phyloP scores from a whole-genome alignment of 2,888 invertebrate species.

The Sipha maydis region DNA sequence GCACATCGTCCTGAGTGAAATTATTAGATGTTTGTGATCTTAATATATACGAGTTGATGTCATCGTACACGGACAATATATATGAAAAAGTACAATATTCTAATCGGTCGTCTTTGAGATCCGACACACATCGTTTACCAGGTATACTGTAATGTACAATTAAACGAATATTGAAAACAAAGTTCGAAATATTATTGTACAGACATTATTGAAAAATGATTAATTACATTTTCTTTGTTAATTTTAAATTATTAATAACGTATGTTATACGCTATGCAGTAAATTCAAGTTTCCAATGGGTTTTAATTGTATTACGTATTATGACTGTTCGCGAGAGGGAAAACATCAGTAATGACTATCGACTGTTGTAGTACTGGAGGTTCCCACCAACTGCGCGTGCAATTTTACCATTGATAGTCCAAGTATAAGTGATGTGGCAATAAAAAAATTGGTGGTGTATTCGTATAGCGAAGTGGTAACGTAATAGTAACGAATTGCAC shows the following conservation, averaged over 20 bases:
- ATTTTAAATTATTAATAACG: too few species aligned
- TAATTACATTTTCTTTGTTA: too few species aligned
- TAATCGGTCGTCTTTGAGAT: neutral
- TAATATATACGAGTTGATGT: neutral
- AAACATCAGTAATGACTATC: neutral
- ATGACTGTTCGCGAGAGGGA: neutral
- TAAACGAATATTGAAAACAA: neutral
- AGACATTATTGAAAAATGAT: too few species aligned
- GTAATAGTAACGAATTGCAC: neutral
- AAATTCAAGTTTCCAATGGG: neutral
- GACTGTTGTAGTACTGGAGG: neutral
- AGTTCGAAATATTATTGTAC: neutral
- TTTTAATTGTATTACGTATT: neutral
- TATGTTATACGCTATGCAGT: too few species aligned
- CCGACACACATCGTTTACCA: neutral
- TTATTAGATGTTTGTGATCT: neutral
- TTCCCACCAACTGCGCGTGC: neutral
- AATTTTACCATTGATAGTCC: neutral
- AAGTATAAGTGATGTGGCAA: neutral
- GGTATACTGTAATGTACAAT: neutral
- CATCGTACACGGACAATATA: too few species aligned
- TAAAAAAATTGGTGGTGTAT: neutral
- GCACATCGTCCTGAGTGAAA: neutral
- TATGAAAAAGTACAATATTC: neutral
- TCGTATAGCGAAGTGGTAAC: neutral